phyloP scores from a whole-genome alignment of 2,113 vertebrate species.

The Heliornis fulica region DNA sequence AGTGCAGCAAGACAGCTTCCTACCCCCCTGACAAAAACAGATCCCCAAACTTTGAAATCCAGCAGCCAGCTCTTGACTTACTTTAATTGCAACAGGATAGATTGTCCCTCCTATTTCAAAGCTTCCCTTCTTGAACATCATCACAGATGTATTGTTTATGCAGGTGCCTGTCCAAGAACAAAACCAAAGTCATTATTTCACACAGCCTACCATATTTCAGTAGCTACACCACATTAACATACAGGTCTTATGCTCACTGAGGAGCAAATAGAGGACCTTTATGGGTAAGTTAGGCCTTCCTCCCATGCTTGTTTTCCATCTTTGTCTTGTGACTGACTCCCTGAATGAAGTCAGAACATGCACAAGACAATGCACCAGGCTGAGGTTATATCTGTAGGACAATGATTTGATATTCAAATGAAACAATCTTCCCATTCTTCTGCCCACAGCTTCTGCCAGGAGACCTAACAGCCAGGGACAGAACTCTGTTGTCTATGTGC shows the following conservation, averaged over 20 bases:
- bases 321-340: background rate
- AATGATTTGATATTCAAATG: background rate
- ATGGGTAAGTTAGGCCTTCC: background rate
- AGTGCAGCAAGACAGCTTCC: background rate
- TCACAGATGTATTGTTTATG: constrained; percentile 97
- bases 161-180: constrained; percentile 84
- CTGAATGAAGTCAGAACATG: background rate
- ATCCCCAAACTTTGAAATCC: background rate
- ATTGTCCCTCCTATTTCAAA: constrained; percentile 96
- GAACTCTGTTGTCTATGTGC: background rate
- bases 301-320: background rate
- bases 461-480: background rate
- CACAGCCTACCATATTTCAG: background rate
- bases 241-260: background rate
- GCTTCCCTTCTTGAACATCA: constrained; percentile 99
- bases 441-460: background rate
- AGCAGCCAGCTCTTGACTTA: constrained; percentile 59
- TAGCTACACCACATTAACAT: background rate
- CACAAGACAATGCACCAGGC: background rate
- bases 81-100: constrained; percentile 95
- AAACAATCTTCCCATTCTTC: background rate
- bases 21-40: background rate
- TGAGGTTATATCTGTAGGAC: background rate
- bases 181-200: background rate
- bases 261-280: background rate